phyloP scores from a whole-genome alignment of 2,888 invertebrate genomes.

The Acanthococcus lagerstroemiae region DNA sequence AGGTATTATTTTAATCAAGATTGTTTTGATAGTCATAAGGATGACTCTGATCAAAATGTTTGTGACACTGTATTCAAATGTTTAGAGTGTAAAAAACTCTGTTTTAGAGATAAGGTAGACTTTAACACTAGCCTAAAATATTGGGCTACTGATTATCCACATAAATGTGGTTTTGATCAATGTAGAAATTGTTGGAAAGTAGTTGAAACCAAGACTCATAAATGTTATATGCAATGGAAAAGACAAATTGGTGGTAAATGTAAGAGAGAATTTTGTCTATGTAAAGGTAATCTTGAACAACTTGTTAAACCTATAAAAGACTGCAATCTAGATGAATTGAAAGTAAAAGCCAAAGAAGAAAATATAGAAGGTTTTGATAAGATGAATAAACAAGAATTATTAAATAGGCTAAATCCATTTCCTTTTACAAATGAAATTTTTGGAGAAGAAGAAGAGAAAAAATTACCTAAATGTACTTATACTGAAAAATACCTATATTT shows the following conservation, averaged over 20 bases:
- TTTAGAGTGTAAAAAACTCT: background rate
- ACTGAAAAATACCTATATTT: constrained; percentile 32
- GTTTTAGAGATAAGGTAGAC: background rate
- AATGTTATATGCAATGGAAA: constrained; percentile 15
- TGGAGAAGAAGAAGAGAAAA: background rate
- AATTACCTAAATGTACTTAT: constrained; percentile 26
- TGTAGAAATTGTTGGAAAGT: constrained; percentile 11
- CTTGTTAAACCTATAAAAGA: no score
- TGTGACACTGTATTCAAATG: background rate
- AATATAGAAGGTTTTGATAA: constrained; percentile 2
- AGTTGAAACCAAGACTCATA: constrained; percentile 14
- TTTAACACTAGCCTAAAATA: no score
- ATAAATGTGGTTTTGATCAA: constrained; percentile 8
- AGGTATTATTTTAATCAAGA: no score
- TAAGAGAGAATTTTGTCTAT: background rate
- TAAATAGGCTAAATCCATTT: constrained; percentile 2
- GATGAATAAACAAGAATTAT: constrained; percentile 4
- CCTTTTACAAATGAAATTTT: constrained; percentile 4
- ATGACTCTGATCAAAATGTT: constrained; percentile 7
- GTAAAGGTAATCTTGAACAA: constrained; percentile 3
- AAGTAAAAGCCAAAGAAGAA: constrained; percentile 3
- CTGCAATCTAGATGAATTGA: constrained; percentile 1
- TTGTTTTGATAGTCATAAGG: background rate
- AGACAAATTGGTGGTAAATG: constrained; percentile 10
- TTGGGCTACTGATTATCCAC: no score